Evolutionary conservation across 92 coral and sea anemone genomes (phyloP).

Genomic region (Porites cylindrica): DNA sequence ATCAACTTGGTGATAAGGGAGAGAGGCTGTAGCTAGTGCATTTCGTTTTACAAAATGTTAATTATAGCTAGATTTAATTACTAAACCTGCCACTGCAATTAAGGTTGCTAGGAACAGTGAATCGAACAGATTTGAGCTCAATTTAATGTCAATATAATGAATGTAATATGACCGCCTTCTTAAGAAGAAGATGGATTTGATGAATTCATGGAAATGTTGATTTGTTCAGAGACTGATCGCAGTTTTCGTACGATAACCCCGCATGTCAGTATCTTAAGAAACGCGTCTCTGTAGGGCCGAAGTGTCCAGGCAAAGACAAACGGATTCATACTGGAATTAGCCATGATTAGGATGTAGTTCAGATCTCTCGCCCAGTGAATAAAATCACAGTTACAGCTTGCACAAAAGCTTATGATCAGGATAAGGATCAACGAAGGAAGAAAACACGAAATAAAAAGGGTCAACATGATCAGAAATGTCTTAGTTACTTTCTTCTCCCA

Average conservation of each 20-base stretch:
- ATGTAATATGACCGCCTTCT: too few species aligned
- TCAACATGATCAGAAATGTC: slow-evolving; percentile 69
- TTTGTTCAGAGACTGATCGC: slow-evolving; percentile 26
- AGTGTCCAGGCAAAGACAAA: slow-evolving; percentile 77
- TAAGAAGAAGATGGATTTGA: neutral
- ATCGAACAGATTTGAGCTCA: too few species aligned
- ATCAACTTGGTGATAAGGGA: too few species aligned
- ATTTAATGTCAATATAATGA: too few species aligned
- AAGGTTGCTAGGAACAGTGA: too few species aligned
- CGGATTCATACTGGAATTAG: slow-evolving; percentile 75
- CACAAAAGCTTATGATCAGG: slow-evolving; percentile 71
- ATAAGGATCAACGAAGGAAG: slow-evolving; percentile 60
- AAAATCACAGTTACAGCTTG: slow-evolving; percentile 65
- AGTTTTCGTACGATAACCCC: slow-evolving; percentile 22
- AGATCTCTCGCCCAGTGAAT: slow-evolving; percentile 78
- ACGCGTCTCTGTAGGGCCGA: slow-evolving; percentile 63
- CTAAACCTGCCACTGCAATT: too few species aligned
- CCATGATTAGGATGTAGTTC: slow-evolving; percentile 47
- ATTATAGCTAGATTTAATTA: too few species aligned
- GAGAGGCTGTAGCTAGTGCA: too few species aligned
- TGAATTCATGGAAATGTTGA: slow-evolving; percentile 20
- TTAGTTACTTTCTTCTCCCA: slow-evolving; percentile 76
- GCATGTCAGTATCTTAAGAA: slow-evolving; percentile 68
- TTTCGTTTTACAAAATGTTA: too few species aligned
- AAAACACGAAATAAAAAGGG: slow-evolving; percentile 61